phyloP scores from a whole-genome alignment of 2,113 vertebrate genomes.

The Thamnaconus septentrionalis region DNA sequence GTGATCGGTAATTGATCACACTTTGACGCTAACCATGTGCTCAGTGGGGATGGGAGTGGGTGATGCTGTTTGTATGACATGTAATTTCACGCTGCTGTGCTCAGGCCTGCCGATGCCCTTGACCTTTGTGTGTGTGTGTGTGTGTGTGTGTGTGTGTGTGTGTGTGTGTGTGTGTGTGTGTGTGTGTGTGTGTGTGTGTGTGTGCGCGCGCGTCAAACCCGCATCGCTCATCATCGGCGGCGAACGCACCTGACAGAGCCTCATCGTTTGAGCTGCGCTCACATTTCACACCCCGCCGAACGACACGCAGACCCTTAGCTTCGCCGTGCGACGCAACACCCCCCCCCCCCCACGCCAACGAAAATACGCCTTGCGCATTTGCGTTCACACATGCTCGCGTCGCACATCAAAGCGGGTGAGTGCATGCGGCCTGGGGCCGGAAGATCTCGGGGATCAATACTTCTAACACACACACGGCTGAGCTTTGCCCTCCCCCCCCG shows the following conservation, averaged over 20 bases:
- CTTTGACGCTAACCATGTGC: constrained; percentile 19
- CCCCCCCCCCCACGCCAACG: too few species aligned
- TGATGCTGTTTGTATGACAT: constrained; percentile 19
- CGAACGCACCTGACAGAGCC: neutral
- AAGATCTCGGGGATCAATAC: too few species aligned
- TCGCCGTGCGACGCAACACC: too few species aligned
- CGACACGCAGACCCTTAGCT: too few species aligned
- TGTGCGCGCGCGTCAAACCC: neutral
- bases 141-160: constrained; percentile 3
- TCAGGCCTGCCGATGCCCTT: constrained; percentile 20
- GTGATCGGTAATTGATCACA: constrained; percentile 21
- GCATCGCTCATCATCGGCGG: neutral
- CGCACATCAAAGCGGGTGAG: too few species aligned
- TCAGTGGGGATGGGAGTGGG: constrained; percentile 5
- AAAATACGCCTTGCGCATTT: too few species aligned
- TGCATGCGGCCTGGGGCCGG: too few species aligned
- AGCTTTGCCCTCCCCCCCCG: too few species aligned
- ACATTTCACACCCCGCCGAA: too few species aligned
- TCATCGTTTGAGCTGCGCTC: too few species aligned
- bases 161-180: neutral
- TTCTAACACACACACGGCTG: too few species aligned
- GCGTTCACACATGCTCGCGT: too few species aligned
- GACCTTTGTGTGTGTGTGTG: constrained; percentile 11
- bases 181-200: neutral
- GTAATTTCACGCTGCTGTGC: constrained; percentile 45